Evolutionary conservation across 2,797 vertebrate genomes (phyloP).

Genomic region (Melanotaenia nigrans): DNA sequence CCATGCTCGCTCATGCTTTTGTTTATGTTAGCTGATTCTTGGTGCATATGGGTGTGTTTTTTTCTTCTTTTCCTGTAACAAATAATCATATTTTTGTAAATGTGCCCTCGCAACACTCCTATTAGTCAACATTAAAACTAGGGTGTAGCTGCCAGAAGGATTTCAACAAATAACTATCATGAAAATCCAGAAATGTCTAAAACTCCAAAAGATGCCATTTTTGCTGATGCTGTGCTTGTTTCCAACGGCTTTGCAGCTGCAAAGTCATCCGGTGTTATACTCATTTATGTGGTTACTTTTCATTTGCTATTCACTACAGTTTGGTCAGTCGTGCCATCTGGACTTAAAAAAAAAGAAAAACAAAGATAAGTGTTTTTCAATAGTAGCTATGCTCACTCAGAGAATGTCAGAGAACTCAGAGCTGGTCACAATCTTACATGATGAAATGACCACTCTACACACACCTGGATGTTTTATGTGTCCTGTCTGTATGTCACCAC

Average conservation of each 20-base stretch:
- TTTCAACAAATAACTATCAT: not conserved
- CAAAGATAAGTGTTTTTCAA: not conserved
- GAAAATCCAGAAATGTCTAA: not conserved
- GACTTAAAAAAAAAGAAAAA: not conserved
- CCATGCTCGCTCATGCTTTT: not conserved
- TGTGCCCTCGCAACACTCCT: not conserved
- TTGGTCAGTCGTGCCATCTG: not conserved
- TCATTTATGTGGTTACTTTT: not conserved
- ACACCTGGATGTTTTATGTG: not conserved
- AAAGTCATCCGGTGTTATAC: not conserved
- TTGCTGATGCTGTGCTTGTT: not conserved
- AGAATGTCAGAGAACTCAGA: not conserved
- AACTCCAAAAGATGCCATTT: not conserved
- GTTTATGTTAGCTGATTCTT: not conserved
- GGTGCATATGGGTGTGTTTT: too few species aligned
- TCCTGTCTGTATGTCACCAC: not conserved
- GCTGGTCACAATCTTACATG: not conserved
- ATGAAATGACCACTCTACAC: not conserved
- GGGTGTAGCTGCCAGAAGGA: not conserved
- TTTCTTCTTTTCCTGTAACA: not conserved
- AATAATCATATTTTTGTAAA: not conserved
- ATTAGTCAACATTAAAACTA: not conserved
- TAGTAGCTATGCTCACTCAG: not conserved
- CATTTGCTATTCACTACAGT: not conserved
- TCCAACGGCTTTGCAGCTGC: not conserved